Base-by-base conservation (phyloP, 2,797 vertebrate genomes). In the Otolemur crassicaudatus region DNA sequence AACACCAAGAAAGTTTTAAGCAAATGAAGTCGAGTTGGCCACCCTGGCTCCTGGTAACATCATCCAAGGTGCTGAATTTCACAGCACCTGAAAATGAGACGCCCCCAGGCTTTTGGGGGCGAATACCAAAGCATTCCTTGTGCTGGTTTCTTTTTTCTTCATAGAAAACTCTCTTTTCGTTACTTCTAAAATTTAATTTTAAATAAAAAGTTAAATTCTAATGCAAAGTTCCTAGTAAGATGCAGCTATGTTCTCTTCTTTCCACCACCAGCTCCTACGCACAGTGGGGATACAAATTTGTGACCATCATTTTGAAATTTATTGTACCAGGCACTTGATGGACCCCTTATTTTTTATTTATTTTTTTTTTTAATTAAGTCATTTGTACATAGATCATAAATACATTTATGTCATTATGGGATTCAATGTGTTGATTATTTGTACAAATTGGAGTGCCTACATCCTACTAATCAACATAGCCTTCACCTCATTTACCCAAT, bases 31-130 rank as follows among this genome's bases (percentile, higher is more conserved):
- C 0, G 3, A 22, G 40, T 0, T 4, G n/a, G 29, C 27, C 76
- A 19, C 63, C 7, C 69, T 25, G 2, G 31, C 1, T 80, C 79
- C 29, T 20, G 1, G 72, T 8, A 69, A n/a, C 4, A 0, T 43
- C 23, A 2, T 27, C 16, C 1, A 7, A 49, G 81, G 65, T 9
- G n/a, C 49, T 3, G 80, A 23, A 46, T 40, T 56, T 80, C 29
- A 22, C 14, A 9, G 9, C n/a, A 5, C 29, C 19, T 8, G 16
- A 81, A 58, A 34, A 5, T 22, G 2, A 14, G 1, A 31, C 22
- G 7, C 11, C n/a, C 16, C 49, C 4, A 0, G 2, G 34, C 20
- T 7, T 37, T 13, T 19, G 2, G 8, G 58, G 2, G 27, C 4
- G 19, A 23, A 25, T 2, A 8, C n/a, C 56, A 37, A 17, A 5